Evolutionary conservation across 2,888 invertebrate genomes (phyloP).

Genomic region (Stratiomys singularior): DNA sequence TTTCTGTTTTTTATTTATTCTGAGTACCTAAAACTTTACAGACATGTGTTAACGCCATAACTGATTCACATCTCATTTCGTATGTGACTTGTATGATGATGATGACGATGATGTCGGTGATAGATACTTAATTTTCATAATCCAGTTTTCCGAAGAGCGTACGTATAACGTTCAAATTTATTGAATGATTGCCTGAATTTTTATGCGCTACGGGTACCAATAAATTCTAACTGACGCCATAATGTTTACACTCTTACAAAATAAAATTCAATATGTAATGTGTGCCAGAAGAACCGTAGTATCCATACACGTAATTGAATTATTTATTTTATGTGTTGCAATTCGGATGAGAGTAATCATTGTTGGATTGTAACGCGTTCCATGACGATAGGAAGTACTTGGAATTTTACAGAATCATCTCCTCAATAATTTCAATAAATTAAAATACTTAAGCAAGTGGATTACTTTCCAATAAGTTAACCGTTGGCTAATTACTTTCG

Average conservation of each 20-base stretch:
- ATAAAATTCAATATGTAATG: too few relatives aligned
- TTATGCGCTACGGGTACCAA: neutral
- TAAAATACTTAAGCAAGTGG: too few relatives aligned
- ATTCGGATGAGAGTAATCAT: neutral
- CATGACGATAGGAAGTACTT: too few relatives aligned
- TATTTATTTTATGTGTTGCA: neutral
- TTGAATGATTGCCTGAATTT: constrained; percentile 7
- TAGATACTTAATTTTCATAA: constrained; percentile 14
- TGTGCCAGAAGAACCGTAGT: neutral
- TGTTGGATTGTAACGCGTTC: neutral
- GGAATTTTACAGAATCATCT: too few relatives aligned
- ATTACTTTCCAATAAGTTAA: too few relatives aligned
- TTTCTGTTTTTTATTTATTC: too few relatives aligned
- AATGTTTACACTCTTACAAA: neutral
- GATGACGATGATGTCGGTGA: neutral
- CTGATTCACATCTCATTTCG: neutral
- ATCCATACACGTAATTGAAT: neutral
- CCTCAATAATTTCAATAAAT: too few relatives aligned
- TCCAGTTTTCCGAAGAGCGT: neutral
- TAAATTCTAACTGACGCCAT: constrained; percentile 8
- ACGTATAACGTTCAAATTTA: constrained; percentile 1
- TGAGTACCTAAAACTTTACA: neutral
- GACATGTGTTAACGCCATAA: constrained; percentile 11
- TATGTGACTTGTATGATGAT: neutral
- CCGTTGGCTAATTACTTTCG: too few relatives aligned